Percentiles rank a stretch among this genome's conserved stretches.
phyloP scores from a whole-genome alignment of 2,113 vertebrate species.

The Nothocercus julius region DNA sequence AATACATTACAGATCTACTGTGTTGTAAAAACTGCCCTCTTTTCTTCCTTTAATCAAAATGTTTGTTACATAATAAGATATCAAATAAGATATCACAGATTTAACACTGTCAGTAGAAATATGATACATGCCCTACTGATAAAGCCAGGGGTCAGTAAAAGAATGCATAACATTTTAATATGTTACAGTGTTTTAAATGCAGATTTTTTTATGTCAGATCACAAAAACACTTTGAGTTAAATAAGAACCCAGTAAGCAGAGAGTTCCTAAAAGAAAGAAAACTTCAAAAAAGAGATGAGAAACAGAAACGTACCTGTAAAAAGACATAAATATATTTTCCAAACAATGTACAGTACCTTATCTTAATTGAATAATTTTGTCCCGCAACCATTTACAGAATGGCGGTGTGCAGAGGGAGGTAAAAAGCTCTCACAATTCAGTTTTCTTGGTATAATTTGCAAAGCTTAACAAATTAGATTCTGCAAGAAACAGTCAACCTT shows the following conservation, averaged over 20 bases:
- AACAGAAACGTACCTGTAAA: slow-evolving; percentile 40
- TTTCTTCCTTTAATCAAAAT: not conserved
- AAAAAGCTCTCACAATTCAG: slow-evolving; percentile 25
- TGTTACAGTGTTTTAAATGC: not conserved
- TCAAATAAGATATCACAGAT: not conserved
- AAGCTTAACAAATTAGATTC: slow-evolving; percentile 63
- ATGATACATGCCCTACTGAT: not conserved
- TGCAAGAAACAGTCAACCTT: slow-evolving; percentile 27
- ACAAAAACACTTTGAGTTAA: not conserved
- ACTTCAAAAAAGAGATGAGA: slow-evolving; percentile 48
- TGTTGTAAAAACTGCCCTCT: not conserved
- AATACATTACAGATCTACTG: not conserved
- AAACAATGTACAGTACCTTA: slow-evolving; percentile 54
- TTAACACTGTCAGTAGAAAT: not conserved
- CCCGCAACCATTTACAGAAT: slow-evolving; percentile 35
- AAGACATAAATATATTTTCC: slow-evolving; percentile 52
- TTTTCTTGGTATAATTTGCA: slow-evolving; percentile 55
- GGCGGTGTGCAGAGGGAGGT: slow-evolving; percentile 21
- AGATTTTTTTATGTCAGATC: not conserved
- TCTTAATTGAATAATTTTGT: slow-evolving; percentile 63
- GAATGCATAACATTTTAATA: not conserved
- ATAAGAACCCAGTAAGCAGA: slow-evolving; percentile 2
- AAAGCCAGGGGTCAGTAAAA: slow-evolving; percentile 1
- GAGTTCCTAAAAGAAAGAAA: slow-evolving; percentile 13
- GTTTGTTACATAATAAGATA: not conserved